phyloP scores from a whole-genome alignment of 2,888 invertebrate genomes.

The Plagodis dolabraria region DNA sequence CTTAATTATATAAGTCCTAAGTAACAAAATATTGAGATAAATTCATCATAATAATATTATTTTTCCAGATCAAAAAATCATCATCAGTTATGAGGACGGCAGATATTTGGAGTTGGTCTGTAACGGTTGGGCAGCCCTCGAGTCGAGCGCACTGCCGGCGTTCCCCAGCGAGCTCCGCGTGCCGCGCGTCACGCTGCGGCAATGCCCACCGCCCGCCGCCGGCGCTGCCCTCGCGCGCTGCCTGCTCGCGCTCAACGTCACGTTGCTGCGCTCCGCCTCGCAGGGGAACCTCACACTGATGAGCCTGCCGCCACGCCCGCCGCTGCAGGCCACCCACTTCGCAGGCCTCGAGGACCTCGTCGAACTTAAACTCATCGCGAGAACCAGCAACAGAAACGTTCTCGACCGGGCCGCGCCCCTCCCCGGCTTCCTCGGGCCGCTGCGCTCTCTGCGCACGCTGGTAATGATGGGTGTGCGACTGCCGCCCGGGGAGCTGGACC shows the following conservation, averaged over 20 bases:
- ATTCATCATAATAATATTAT: no score
- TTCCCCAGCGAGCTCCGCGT: neutral
- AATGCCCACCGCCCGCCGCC: slow-evolving; percentile 15
- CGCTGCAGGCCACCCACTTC: slow-evolving; percentile 20
- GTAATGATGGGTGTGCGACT: slow-evolving; percentile 4
- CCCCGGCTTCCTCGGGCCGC: slow-evolving; percentile 13
- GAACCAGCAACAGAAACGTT: neutral
- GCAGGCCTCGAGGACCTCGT: slow-evolving; percentile 5
- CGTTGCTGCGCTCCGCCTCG: slow-evolving; percentile 2
- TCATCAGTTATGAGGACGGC: neutral
- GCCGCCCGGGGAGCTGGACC: slow-evolving; percentile 82
- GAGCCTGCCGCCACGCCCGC: slow-evolving; percentile 10
- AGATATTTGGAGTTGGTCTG: neutral
- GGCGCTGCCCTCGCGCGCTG: slow-evolving; percentile 6
- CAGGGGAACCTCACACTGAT: slow-evolving; percentile 6
- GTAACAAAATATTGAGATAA: no score
- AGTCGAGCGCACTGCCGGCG: slow-evolving; percentile 1
- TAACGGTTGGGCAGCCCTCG: neutral
- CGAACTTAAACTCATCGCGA: neutral
- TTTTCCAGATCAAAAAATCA: neutral
- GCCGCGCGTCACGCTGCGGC: slow-evolving; percentile 3
- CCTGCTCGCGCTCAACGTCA: slow-evolving; percentile 18
- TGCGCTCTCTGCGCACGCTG: slow-evolving; percentile 12
- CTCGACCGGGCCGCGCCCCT: neutral
- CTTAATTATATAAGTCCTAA: no score